Evolutionary conservation across 1,140 invertebrate genomes (phyloP), one percentile per base, ranked within the genome.

Genomic region (Neuroterus valhalla): DNA sequence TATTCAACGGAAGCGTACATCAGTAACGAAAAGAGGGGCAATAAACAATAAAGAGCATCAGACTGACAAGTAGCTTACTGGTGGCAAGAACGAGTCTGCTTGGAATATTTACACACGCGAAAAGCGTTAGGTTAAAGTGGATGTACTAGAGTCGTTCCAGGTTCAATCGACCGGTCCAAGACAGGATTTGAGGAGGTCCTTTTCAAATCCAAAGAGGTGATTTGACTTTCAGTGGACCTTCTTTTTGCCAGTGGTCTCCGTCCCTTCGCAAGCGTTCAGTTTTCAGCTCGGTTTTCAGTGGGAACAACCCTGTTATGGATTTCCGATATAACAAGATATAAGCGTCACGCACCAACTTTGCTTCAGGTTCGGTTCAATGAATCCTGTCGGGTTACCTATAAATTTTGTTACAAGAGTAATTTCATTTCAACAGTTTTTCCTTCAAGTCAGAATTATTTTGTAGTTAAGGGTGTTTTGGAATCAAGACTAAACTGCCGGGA

Each of bases 41-140:
- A 38, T 10, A 62, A 48, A 43, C 31, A 38, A 38, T 10, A 62
- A 48, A 43, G 43, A 62, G 3, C 48, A 38, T 15, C 14, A 38
- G 19, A 21, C 50, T 17, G 43, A 75, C 48, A 23, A 62, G 76
- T 75, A 66, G 62, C 69, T 78, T 71, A 78, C 69, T 70, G 62
- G 14, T 42, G 74, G 73, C 26, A 38, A 45, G 66, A 75, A 71
- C 77, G 69, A 68, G 66, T 62, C 42, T 68, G 66, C 31, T 17
- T 68, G 19, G 75, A 46, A 70, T 75, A 80, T 79, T 79, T 79
- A 75, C 76, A 72, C 52, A 62, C 72, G 66, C 62, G 72, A 80
- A 71, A 78, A 76, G 62, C 70, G 55, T 74, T 69, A 42, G 23
- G 48, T 80, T 78, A 78, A 78, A 80, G 78, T 10, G 15, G 76